These are phyloP conservation scores for Aplidium turbinatum DNA, from an alignment of 23 tunicate genomes.

Conservation along the genomic window DNA sequence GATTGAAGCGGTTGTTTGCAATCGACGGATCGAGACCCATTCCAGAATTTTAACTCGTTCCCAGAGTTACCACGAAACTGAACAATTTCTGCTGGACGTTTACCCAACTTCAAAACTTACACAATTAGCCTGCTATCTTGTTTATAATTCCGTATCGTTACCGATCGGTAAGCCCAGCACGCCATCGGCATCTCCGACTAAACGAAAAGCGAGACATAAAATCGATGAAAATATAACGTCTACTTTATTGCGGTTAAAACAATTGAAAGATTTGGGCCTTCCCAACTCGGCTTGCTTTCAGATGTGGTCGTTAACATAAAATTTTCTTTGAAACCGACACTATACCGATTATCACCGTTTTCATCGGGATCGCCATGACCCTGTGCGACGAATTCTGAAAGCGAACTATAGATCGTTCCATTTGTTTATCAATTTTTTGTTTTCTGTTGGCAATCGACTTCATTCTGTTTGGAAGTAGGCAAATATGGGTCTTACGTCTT, in stretches of 20 bases:
- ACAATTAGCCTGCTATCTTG: constrained; percentile 24
- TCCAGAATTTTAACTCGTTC: constrained; percentile 16
- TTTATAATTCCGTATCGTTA: constrained; percentile 9
- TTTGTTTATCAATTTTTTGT: too few species aligned
- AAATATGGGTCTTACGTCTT: too few species aligned
- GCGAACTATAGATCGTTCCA: too few species aligned
- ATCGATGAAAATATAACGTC: constrained; percentile 9
- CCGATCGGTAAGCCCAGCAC: neutral
- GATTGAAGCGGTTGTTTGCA: constrained; percentile 8
- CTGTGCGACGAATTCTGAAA: too few species aligned
- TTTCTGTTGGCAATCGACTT: too few species aligned
- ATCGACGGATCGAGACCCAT: neutral
- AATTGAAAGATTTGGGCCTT: constrained; percentile 6
- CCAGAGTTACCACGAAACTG: constrained; percentile 13
- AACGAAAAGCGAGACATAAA: constrained; percentile 8
- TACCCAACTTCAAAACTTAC: neutral
- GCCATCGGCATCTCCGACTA: constrained; percentile 5
- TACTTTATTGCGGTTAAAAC: constrained; percentile 8
- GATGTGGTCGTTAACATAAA: too few species aligned
- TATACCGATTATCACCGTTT: too few species aligned
- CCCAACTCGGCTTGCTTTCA: constrained; percentile 7
- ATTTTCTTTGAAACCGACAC: too few species aligned
- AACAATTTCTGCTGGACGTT: neutral
- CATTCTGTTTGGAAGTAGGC: too few species aligned
- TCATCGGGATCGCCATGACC: too few species aligned